Evolutionary conservation across 2,888 invertebrate genomes (phyloP).

Genomic region (Xestia rhomboidea): DNA sequence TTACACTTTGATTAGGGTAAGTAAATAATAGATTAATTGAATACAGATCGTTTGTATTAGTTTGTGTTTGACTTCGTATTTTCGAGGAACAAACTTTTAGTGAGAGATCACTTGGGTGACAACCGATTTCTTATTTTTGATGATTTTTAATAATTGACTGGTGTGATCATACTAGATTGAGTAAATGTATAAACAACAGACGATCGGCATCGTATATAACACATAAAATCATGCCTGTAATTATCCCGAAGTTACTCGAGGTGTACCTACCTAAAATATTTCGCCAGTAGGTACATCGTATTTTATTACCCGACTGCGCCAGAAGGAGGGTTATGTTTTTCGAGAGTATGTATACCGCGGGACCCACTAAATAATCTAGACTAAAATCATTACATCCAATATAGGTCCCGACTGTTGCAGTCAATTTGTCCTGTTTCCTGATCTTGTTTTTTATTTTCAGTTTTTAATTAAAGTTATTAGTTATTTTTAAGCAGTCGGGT

Average conservation of each 20-base stretch:
- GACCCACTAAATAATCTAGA: too few relatives aligned
- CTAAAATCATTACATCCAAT: too few relatives aligned
- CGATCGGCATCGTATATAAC: background rate
- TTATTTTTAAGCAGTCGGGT: too few relatives aligned
- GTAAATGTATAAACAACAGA: background rate
- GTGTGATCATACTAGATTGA: background rate
- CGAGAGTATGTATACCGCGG: too few relatives aligned
- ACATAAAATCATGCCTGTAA: background rate
- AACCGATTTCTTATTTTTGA: background rate
- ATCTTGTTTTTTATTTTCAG: too few relatives aligned
- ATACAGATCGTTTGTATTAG: background rate
- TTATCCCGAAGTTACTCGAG: background rate
- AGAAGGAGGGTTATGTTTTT: too few relatives aligned
- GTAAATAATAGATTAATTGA: constrained; percentile 34
- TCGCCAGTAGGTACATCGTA: too few relatives aligned
- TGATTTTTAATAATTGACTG: background rate
- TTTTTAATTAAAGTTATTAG: too few relatives aligned
- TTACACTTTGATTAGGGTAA: constrained; percentile 25
- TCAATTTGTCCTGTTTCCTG: too few relatives aligned
- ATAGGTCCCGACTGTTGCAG: too few relatives aligned
- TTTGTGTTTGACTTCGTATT: constrained; percentile 8
- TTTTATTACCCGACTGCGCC: too few relatives aligned
- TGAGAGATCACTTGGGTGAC: background rate
- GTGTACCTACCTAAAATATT: background rate
- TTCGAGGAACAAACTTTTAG: background rate